phyloP scores from a whole-genome alignment of 2,888 invertebrate genomes.

The Oscheius sp. region DNA sequence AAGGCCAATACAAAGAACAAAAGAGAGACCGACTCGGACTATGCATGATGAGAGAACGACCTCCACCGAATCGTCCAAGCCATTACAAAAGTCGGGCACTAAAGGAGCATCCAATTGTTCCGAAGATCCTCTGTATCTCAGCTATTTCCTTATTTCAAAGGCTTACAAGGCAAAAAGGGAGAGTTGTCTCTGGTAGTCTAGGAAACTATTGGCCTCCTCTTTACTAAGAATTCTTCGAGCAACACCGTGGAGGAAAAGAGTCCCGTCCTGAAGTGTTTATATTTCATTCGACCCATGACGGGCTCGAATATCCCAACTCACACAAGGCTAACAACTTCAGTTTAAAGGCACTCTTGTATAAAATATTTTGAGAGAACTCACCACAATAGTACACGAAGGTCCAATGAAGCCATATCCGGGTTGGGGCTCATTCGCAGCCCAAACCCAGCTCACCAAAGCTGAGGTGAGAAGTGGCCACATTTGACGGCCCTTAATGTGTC shows the following conservation, averaged over 20 bases:
- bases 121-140: background rate
- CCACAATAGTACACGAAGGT: conserved; percentile 54
- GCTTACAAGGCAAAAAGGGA: conserved; percentile 45
- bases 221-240: conserved; percentile 36
- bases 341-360: background rate
- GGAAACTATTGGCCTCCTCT: conserved; percentile 39
- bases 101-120: conserved; percentile 35
- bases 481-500: too few relatives aligned
- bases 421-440: background rate
- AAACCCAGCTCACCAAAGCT: background rate
- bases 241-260: conserved; percentile 50
- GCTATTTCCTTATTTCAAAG: background rate
- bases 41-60: conserved; percentile 47
- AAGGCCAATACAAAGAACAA: background rate
- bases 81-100: conserved; percentile 49
- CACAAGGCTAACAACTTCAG: background rate
- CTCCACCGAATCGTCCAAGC: conserved; percentile 51
- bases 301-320: background rate
- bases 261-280: conserved; percentile 40
- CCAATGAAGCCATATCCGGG: conserved; percentile 71
- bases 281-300: background rate
- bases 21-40: conserved; percentile 36
- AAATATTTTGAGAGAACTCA: conserved; percentile 19
- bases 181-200: conserved; percentile 5
- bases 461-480: conserved; percentile 17